phyloP scores from a whole-genome alignment of 1,140 invertebrate species.

The Bathynomus jamesi region DNA sequence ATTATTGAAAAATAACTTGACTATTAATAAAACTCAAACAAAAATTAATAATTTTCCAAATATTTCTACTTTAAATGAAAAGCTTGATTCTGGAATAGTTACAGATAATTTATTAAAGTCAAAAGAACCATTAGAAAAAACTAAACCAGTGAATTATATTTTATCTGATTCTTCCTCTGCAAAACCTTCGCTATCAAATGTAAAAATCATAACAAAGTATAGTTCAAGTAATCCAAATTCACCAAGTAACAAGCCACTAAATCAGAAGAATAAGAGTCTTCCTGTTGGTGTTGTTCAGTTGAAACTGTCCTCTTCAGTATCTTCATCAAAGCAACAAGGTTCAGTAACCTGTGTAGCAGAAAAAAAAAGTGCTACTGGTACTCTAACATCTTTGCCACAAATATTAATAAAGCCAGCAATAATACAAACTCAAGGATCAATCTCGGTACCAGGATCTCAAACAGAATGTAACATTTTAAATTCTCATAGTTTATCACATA shows the following conservation, averaged over 20 bases:
- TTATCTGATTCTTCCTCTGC: background rate
- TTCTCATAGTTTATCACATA: no score
- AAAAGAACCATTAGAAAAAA: background rate
- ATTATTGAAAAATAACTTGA: background rate
- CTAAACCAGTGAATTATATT: background rate
- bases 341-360: no score
- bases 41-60: background rate
- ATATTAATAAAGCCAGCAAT: slow-evolving; percentile 20
- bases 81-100: no score
- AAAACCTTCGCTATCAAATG: background rate
- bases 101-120: background rate
- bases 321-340: background rate
- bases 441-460: background rate
- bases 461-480: no score
- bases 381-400: slow-evolving; percentile 15
- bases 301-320: slow-evolving; percentile 8
- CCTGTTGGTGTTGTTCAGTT: slow-evolving; percentile 11
- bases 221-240: background rate
- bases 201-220: background rate
- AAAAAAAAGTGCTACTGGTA: slow-evolving; percentile 6
- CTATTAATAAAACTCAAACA: background rate
- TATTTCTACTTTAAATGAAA: no score
- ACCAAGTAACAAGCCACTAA: background rate
- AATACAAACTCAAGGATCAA: slow-evolving; percentile 18
- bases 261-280: background rate